Percentiles rank a stretch among this genome's conserved stretches.
Evolutionary conservation across 2,888 invertebrate species (phyloP).

Genomic region (Eurytoma adleriae): DNA sequence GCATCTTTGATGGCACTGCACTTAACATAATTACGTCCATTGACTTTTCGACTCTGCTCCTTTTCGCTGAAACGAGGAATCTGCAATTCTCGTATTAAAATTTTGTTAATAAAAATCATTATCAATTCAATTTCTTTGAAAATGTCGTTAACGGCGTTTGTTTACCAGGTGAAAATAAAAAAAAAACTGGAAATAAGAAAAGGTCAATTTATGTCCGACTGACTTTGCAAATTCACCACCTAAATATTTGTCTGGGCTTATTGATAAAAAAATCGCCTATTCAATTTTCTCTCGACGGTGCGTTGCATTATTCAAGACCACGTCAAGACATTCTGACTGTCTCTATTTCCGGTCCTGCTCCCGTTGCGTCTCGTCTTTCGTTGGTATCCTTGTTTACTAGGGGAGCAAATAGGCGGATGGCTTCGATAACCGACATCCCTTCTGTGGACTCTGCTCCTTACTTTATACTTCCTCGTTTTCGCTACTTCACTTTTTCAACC

Average conservation of each 20-base stretch:
- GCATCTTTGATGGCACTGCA: neutral
- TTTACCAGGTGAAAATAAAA: too few species aligned
- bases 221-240: too few species aligned
- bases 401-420: constrained; percentile 66
- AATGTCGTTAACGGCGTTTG: too few species aligned
- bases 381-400: constrained; percentile 66
- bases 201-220: too few species aligned
- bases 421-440: constrained; percentile 23
- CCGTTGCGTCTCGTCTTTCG: constrained; percentile 54
- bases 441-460: constrained; percentile 4
- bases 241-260: neutral
- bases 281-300: constrained; percentile 64
- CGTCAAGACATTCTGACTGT: constrained; percentile 68
- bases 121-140: too few species aligned
- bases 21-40: neutral
- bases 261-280: constrained; percentile 52
- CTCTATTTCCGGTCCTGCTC: constrained; percentile 65
- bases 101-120: too few species aligned
- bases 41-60: neutral
- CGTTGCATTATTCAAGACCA: constrained; percentile 68
- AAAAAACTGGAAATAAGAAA: too few species aligned
- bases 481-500: constrained; percentile 30
- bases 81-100: too few species aligned
- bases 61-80: too few species aligned
- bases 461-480: constrained; percentile 41